A percentile compares a stretch with the other conserved stretches of the same genome.
Evolutionary conservation across 2,113 vertebrate species (phyloP).

Genomic region (Sylvia atricapilla): DNA sequence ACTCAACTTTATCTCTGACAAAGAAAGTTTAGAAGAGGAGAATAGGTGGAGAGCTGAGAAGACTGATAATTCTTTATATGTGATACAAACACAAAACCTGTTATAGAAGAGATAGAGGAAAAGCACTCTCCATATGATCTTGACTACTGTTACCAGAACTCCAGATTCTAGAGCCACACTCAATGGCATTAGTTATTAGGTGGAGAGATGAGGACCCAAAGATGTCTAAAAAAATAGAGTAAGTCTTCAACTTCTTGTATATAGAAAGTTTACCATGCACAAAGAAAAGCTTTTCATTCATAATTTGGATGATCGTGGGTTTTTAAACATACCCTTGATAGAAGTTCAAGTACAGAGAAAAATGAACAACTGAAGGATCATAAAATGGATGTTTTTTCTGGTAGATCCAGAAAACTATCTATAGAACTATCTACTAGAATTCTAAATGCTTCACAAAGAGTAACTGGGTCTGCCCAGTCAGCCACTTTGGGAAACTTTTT

Average conservation of each 20-base stretch:
- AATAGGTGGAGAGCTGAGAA: background rate
- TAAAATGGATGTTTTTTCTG: background rate
- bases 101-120: background rate
- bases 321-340: background rate
- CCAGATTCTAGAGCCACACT: background rate
- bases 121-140: background rate
- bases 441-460: background rate
- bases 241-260: background rate
- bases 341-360: background rate
- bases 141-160: background rate
- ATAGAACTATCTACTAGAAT: background rate
- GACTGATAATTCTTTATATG: background rate
- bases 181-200: background rate
- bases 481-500: fast-evolving
- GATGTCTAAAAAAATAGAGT: background rate
- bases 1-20: background rate
- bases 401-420: background rate
- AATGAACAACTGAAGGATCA: background rate
- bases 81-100: background rate
- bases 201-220: background rate
- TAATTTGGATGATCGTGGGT: background rate
- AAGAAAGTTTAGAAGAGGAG: background rate
- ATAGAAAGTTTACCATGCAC: background rate
- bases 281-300: background rate
- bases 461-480: background rate